These are phyloP conservation scores for Temnopleurus reevesii DNA, from an alignment of 53 echinoderm and acorn worm genomes.

Conservation along the genomic window DNA sequence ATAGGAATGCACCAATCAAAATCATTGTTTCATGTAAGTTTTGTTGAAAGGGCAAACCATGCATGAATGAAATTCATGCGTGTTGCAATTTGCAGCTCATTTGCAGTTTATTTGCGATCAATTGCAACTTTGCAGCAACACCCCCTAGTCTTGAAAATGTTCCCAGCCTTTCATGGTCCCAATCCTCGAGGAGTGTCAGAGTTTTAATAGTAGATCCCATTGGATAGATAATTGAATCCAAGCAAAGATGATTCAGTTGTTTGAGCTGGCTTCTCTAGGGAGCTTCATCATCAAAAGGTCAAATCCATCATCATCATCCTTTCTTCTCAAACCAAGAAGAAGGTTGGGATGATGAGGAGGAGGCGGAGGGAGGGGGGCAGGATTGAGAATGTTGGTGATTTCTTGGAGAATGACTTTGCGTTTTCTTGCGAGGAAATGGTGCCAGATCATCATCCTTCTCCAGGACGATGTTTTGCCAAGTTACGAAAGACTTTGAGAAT, in stretches of 20 bases:
- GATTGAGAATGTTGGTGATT: background rate
- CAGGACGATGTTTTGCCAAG: too few relatives aligned
- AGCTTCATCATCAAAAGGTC: constrained; percentile 33
- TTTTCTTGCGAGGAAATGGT: constrained; percentile 41
- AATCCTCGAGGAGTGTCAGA: constrained; percentile 51
- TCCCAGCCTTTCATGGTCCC: too few relatives aligned
- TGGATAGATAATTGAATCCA: constrained; percentile 53
- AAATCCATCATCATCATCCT: constrained; percentile 35
- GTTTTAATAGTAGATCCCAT: constrained; percentile 57
- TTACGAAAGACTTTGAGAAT: too few relatives aligned
- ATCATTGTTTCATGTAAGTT: too few relatives aligned
- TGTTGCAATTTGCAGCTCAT: too few relatives aligned
- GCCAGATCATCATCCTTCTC: constrained; percentile 21
- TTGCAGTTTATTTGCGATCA: too few relatives aligned
- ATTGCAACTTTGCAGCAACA: too few relatives aligned
- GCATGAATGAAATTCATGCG: too few relatives aligned
- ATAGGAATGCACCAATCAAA: too few relatives aligned
- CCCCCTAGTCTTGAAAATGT: too few relatives aligned
- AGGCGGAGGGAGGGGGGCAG: background rate
- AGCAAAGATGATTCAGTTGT: constrained; percentile 56
- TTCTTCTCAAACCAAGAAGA: background rate
- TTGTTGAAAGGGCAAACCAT: too few relatives aligned
- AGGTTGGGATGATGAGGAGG: background rate
- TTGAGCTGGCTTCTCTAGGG: constrained; percentile 42
- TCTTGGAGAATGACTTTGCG: background rate